A percentile compares a stretch with the other conserved stretches of the same genome.
Evolutionary conservation across 2,888 invertebrate genomes (phyloP).

Genomic region (Brassicogethes aeneus): DNA sequence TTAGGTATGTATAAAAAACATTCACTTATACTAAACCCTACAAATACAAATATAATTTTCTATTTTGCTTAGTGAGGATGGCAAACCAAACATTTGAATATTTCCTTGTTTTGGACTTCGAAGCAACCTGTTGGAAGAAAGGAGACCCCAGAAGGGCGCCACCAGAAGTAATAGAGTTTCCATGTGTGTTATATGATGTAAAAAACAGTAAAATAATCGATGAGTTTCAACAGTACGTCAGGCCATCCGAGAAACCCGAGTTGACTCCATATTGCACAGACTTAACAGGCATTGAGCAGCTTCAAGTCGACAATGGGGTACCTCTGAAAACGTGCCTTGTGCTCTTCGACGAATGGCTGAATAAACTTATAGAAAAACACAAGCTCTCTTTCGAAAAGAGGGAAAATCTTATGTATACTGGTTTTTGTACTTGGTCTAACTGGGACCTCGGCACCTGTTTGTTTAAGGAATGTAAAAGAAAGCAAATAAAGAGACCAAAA

Average conservation of each 20-base stretch:
- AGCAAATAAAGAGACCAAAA: conserved; percentile 44
- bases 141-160: conserved; percentile 33
- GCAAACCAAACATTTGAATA: conserved; percentile 39
- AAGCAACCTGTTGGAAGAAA: conserved; percentile 55
- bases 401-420: too few relatives aligned
- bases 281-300: conserved; percentile 51
- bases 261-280: conserved; percentile 50
- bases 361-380: too few relatives aligned
- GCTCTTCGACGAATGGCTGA: conserved; percentile 49
- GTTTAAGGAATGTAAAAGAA: conserved; percentile 49
- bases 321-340: conserved; percentile 44
- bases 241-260: conserved; percentile 49
- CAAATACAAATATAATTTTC: too few relatives aligned
- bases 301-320: conserved; percentile 44
- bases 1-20: too few relatives aligned
- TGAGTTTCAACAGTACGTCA: conserved; percentile 53
- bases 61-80: too few relatives aligned
- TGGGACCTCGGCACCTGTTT: conserved; percentile 55
- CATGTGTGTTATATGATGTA: conserved; percentile 49
- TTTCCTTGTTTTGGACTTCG: conserved; percentile 49
- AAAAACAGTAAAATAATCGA: conserved; percentile 44
- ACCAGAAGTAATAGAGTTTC: conserved; percentile 47
- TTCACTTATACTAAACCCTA: too few relatives aligned
- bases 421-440: conserved; percentile 53
- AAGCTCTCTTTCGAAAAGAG: too few relatives aligned